A percentile compares a stretch with the other conserved stretches of the same genome.
Evolutionary conservation across 2,113 vertebrate species (phyloP).

Genomic region (Castor canadensis): DNA sequence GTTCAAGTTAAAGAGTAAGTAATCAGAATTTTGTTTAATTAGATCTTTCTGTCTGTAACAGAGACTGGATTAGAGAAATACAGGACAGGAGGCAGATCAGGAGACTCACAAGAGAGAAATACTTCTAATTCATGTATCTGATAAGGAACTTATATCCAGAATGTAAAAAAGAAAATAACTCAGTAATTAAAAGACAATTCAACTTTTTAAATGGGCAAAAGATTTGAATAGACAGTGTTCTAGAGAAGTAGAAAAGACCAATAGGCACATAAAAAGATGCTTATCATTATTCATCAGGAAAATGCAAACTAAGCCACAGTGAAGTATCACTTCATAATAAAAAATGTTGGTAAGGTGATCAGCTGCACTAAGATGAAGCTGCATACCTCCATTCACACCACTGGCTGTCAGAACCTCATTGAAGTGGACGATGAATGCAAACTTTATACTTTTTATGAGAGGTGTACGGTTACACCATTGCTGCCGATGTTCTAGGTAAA

Average conservation of each 20-base stretch:
- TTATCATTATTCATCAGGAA: neutral
- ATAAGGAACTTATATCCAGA: neutral
- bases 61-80: neutral
- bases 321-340: neutral
- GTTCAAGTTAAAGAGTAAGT: neutral
- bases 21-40: neutral
- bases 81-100: neutral
- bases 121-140: conserved; percentile 9
- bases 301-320: neutral
- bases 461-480: too few species aligned
- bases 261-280: neutral
- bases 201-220: neutral
- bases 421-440: neutral
- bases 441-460: neutral
- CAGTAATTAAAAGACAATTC: neutral
- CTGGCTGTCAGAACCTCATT: neutral
- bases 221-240: neutral
- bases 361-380: neutral
- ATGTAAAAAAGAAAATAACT: neutral
- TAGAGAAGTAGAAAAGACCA: neutral
- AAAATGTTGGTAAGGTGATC: too few species aligned
- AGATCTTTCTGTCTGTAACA: neutral
- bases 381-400: neutral
- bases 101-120: neutral
- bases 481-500: neutral